phyloP scores from a whole-genome alignment of 1,140 invertebrate genomes.

The Tetragonula clypearis region DNA sequence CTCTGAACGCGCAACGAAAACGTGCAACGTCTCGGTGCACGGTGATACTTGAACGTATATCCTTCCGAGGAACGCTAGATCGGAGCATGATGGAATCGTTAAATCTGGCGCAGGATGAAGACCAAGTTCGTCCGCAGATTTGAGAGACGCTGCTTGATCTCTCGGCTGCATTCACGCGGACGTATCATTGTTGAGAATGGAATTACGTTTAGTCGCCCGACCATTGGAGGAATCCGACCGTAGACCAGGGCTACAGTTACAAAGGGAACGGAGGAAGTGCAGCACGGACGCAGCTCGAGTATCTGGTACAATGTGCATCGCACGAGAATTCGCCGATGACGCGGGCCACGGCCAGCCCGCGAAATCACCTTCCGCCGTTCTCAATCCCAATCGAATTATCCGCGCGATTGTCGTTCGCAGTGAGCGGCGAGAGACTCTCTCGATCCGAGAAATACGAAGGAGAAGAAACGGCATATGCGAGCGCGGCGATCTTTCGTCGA shows the following conservation, averaged over 20 bases:
- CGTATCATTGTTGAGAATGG: slow-evolving; percentile 51
- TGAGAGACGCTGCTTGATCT: slow-evolving; percentile 52
- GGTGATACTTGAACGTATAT: not conserved
- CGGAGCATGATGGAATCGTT: not conserved
- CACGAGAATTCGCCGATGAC: slow-evolving; percentile 15
- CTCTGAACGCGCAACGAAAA: not conserved
- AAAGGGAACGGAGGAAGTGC: slow-evolving; percentile 5
- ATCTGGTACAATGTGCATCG: slow-evolving; percentile 34
- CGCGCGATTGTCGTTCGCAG: not conserved
- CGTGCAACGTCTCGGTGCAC: no score
- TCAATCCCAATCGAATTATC: slow-evolving; percentile 60
- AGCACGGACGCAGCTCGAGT: slow-evolving; percentile 4
- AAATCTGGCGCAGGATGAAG: not conserved
- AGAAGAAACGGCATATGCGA: no score
- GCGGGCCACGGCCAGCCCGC: not conserved
- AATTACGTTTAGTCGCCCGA: slow-evolving; percentile 38
- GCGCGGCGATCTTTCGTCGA: no score
- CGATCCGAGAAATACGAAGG: not conserved
- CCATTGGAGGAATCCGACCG: slow-evolving; percentile 41
- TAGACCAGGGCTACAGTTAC: slow-evolving; percentile 33
- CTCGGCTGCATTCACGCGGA: slow-evolving; percentile 43
- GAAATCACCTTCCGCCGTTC: not conserved
- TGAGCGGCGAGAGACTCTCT: not conserved
- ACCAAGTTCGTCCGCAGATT: not conserved
- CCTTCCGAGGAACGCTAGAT: not conserved